Conservation (phyloP, 2,113 vertebrate genomes). For the Epinephelus lanceolatus region DNA sequence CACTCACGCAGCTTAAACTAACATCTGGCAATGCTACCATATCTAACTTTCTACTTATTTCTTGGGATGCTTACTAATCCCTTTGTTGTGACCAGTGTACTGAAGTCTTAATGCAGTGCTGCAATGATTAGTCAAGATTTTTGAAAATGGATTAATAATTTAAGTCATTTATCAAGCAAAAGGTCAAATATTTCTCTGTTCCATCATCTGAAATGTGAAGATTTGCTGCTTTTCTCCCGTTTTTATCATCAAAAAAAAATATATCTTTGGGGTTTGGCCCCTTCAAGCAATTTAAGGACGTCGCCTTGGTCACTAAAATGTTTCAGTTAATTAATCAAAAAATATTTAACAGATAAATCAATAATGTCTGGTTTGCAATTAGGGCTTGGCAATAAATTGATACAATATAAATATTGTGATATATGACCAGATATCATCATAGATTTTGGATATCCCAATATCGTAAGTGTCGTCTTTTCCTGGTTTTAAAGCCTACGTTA, state of each 20-base stretch:
- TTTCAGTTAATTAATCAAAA: background rate
- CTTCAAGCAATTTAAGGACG: background rate
- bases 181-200: background rate
- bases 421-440: too few species aligned
- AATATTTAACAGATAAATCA: background rate
- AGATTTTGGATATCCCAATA: too few species aligned
- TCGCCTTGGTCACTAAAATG: background rate
- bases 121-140: background rate
- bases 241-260: background rate
- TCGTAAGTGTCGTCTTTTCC: too few species aligned
- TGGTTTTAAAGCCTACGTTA: too few species aligned
- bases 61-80: conserved; percentile 48
- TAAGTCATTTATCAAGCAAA: background rate
- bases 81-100: conserved; percentile 28
- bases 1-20: conserved; percentile 76
- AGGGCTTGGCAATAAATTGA: too few species aligned
- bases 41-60: conserved; percentile 62
- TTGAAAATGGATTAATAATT: background rate
- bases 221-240: background rate
- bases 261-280: background rate
- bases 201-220: background rate
- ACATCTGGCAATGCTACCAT: conserved; percentile 82
- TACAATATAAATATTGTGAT: too few species aligned
- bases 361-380: background rate
- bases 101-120: background rate